Evolutionary conservation across 2,888 invertebrate species (phyloP), one percentile per base, ranked within the genome.

Genomic region (Lysandra coridon): DNA sequence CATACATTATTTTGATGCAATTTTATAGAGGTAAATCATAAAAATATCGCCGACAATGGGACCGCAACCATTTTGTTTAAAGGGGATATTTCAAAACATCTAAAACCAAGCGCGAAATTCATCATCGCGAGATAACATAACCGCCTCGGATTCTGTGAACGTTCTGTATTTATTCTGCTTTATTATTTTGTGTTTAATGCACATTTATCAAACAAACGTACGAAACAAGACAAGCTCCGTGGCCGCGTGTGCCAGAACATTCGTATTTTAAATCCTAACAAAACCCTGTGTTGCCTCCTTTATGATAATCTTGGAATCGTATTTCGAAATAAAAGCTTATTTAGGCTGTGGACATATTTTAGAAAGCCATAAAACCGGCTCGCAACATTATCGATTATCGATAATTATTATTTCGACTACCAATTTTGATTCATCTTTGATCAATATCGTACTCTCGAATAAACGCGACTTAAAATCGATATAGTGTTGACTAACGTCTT

Each of bases 81-180:
- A 90, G 88, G 84, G 85, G 90, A 90, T 89, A 89, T 87, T 89
- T 87, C 90, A 90, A 91, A 91, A 90, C 87, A 84, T 82, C 84
- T 83, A 85, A 85, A 86, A 87, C 86, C 88, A 88, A 84, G 86
- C 86, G 86, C 86, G 85, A 88, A 88, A 88, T 90, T 90, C 89
- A 89, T 91, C 90, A 90, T 88, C 88, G 86, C 86, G 85, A 88
- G 86, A 88, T 88, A 88, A 86, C 86, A 85, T 84, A 80, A 81
- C 81, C 80, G 53, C 73, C 75, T 37, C 37, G 69, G 53, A 69
- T 80, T 74, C 53, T 73, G 60, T 79, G 60, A 40, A 79, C 44
- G 74, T 79, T 74, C 73, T 79, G 53, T 79, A 64, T 75, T 75
- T 75, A 79, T 79, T 62, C 74, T 78, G 23, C 37, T 78, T 17